Evolutionary conservation across 2,113 vertebrate species (phyloP).

Genomic region (Aegithalos caudatus): DNA sequence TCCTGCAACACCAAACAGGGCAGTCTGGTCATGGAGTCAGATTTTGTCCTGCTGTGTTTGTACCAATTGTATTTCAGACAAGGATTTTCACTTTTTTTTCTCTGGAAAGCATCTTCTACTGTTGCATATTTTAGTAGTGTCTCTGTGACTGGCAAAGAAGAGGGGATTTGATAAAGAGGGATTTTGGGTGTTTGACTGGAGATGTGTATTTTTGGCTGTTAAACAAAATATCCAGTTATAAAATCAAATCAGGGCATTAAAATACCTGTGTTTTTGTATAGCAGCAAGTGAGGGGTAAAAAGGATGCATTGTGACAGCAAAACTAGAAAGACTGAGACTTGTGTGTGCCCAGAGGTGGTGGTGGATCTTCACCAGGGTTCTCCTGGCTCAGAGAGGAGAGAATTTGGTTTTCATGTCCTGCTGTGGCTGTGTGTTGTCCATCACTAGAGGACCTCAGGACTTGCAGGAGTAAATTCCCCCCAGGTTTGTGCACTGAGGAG

Average conservation of each 20-base stretch:
- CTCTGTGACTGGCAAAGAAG: background rate
- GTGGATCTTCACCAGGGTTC: accelerated
- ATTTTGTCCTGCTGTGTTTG: background rate
- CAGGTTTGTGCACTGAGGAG: background rate
- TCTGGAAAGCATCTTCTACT: background rate
- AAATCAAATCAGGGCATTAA: background rate
- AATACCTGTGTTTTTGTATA: background rate
- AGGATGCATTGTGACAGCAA: background rate
- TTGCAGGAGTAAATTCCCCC: background rate
- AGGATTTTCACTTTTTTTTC: background rate
- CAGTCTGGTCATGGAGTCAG: background rate
- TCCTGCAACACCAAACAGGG: background rate
- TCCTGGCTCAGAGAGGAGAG: background rate
- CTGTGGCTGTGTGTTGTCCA: accelerated
- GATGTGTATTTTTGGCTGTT: background rate
- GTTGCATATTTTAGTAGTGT: background rate
- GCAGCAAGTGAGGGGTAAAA: background rate
- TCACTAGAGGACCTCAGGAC: background rate
- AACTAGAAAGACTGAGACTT: background rate
- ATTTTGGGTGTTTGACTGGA: background rate
- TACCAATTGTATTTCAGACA: background rate
- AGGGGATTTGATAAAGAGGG: background rate
- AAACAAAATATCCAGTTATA: background rate
- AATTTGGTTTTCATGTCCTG: background rate
- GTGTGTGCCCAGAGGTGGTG: accelerated